Conservation (phyloP, 2,797 vertebrate genomes). For the Phataginus tricuspis region DNA sequence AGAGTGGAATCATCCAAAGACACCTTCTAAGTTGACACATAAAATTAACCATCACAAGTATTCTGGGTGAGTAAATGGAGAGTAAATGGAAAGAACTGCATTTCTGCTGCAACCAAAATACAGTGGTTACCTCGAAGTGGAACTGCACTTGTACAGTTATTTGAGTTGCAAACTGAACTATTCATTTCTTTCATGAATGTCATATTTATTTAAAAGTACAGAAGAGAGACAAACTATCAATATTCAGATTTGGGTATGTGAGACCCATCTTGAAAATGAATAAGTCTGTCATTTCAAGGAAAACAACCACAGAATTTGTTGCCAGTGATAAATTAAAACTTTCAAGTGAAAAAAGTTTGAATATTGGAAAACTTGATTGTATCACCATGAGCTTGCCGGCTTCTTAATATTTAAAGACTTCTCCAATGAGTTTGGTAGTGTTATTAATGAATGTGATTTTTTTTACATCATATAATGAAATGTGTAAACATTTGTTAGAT, state of each 20-base stretch:
- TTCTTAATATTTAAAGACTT: conserved; percentile 5
- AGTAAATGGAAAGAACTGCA: neutral
- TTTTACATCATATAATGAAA: neutral
- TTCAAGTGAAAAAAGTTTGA: neutral
- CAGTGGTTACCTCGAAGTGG: neutral
- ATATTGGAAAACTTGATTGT: conserved; percentile 10
- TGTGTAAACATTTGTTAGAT: neutral
- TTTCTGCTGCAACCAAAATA: neutral
- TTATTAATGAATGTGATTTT: neutral
- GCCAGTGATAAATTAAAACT: neutral
- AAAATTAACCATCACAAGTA: neutral
- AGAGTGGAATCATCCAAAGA: neutral
- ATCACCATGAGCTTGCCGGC: neutral
- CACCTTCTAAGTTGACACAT: neutral
- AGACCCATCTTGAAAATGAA: conserved; percentile 13
- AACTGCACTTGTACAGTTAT: neutral
- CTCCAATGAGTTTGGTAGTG: neutral
- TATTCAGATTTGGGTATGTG: neutral
- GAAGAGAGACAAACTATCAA: neutral
- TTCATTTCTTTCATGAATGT: neutral
- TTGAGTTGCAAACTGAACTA: neutral
- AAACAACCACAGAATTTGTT: neutral
- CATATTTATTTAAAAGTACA: neutral
- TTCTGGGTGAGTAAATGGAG: neutral
- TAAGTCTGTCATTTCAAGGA: neutral